These are phyloP conservation scores for Isurus oxyrinchus DNA, from an alignment of 2,113 vertebrate species.

Conservation along the genomic window DNA sequence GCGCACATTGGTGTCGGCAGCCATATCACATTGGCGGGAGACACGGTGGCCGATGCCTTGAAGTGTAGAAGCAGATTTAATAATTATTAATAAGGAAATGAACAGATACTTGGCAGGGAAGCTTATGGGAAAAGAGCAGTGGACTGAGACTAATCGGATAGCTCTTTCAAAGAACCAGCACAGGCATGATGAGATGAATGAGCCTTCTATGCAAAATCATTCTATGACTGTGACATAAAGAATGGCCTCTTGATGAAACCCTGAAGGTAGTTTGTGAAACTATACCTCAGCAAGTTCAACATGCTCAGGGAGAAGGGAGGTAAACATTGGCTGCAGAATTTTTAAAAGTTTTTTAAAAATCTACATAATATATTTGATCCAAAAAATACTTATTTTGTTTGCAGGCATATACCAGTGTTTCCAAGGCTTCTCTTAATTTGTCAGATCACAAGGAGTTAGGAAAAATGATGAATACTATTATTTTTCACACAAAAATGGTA, in stretches of 20 bases:
- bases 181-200: background rate
- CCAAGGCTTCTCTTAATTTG: slow-evolving; percentile 87
- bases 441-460: slow-evolving; percentile 95
- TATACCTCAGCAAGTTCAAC: background rate
- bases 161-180: background rate
- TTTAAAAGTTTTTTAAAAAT: background rate
- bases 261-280: background rate
- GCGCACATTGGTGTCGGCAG: no score
- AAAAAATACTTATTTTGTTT: slow-evolving; percentile 30
- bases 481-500: slow-evolving; percentile 99
- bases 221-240: background rate
- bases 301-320: no score
- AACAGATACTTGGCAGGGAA: background rate
- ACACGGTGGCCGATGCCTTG: no score
- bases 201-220: background rate
- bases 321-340: background rate
- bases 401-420: slow-evolving; percentile 95
- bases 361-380: background rate
- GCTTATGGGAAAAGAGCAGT: background rate
- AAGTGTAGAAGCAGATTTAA: no score
- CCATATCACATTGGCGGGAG: no score
- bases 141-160: background rate
- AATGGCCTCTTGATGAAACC: background rate
- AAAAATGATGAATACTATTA: slow-evolving; percentile 99
- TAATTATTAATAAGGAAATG: background rate